A percentile compares a stretch with the other conserved stretches of the same genome.
phyloP scores from a whole-genome alignment of 2,888 invertebrate species.

The Morpho helenor region DNA sequence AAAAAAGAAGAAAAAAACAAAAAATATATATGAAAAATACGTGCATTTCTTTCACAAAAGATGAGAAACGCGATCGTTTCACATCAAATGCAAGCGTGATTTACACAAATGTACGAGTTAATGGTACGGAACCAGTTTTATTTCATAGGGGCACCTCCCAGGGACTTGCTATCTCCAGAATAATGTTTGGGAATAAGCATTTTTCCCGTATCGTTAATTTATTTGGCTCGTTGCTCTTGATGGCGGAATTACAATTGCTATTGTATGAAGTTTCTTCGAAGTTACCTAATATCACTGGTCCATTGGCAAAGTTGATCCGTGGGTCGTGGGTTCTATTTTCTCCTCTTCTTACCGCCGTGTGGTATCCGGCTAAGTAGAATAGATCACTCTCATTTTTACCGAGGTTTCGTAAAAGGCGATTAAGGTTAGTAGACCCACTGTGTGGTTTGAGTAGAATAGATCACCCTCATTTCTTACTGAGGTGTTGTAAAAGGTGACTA shows the following conservation, averaged over 20 bases:
- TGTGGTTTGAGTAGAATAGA: too few relatives aligned
- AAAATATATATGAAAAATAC: neutral
- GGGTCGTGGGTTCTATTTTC: too few relatives aligned
- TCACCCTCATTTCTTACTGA: too few relatives aligned
- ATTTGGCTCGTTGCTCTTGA: constrained; percentile 17
- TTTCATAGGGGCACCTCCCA: constrained; percentile 21
- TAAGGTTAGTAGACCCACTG: too few relatives aligned
- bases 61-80: constrained; percentile 8
- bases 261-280: constrained; percentile 1
- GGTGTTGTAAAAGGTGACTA: too few relatives aligned
- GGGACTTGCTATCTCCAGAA: constrained; percentile 17
- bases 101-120: constrained; percentile 26
- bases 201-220: constrained; percentile 20
- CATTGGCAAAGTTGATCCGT: too few relatives aligned
- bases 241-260: constrained; percentile 15
- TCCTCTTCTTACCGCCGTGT: too few relatives aligned
- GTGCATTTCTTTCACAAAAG: constrained; percentile 9
- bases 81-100: constrained; percentile 17
- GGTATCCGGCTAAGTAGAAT: too few relatives aligned
- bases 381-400: too few relatives aligned
- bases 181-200: constrained; percentile 18
- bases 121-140: constrained; percentile 23
- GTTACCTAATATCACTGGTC: too few relatives aligned
- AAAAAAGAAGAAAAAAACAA: neutral
- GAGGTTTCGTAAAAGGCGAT: too few relatives aligned